Base-by-base conservation (phyloP, 2,113 vertebrate species). In the Macrotus californicus region DNA sequence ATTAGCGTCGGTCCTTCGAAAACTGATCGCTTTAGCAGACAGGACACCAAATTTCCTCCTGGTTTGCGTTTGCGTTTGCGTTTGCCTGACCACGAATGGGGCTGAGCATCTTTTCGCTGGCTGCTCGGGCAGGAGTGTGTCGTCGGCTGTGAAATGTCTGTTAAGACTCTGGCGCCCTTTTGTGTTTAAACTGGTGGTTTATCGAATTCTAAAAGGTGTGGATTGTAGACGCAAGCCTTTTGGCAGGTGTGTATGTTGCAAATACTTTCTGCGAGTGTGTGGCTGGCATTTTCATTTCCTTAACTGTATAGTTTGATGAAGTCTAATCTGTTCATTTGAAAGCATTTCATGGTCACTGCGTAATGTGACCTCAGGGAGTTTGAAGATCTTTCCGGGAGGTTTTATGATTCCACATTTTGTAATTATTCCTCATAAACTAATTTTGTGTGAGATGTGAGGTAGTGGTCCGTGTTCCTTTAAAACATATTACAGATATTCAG, bases 41-140 rank as follows among this genome's bases (percentile, higher is more conserved):
- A 48, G 26, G 61, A 39, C 52, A 67, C 41, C 39, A 13, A 64
- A 48, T 22, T 26, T 88, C 22, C 6, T 8, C 59, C 21, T 36
- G 29, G 61, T 15, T 64, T 31, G 14, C 26, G 6, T 6, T 31
- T 31, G 14, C 26, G 6, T 6, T 31, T 31, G 26, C 61, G 2
- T 15, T 29, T 43, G 3, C 69, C 50, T n/a, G 39, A 2, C 77
- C n/a, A 48, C 15, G 19, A 4, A 29, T 24, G 43, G 52, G 24
- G 11, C 34, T 24, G 8, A 67, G 6, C 43, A 52, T 5, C 22
- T 69, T 16, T 39, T 86, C 31, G 41, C 59, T 31, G 46, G 3
- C 13, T 61, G 61, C 29, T 46, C 24, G 5, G 0, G 5, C 36
- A 22, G 5, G 16, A 26, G 6, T 5, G 19, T 19, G 22, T n/a